phyloP scores from a whole-genome alignment of 2,113 vertebrate genomes.

The Proterorhinus semilunaris region DNA sequence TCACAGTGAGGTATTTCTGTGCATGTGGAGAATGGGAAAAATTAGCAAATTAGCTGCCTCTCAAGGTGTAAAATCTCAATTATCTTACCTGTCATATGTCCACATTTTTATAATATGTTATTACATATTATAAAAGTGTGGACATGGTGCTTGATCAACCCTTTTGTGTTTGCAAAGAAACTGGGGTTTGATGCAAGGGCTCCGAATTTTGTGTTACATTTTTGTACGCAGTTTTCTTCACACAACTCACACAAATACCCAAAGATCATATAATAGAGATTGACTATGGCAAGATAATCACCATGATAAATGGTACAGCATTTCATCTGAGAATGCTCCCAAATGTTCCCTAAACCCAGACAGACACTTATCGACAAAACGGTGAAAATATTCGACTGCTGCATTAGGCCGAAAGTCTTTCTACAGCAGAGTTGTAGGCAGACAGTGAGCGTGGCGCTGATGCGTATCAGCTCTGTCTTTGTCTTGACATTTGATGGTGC shows the following conservation, averaged over 20 bases:
- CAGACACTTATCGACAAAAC: neutral
- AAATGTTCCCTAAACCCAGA: neutral
- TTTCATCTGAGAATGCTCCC: too few relatives aligned
- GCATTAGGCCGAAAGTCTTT: constrained; percentile 8
- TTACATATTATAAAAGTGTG: too few relatives aligned
- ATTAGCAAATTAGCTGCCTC: neutral
- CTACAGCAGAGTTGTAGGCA: constrained; percentile 1
- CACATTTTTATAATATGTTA: too few relatives aligned
- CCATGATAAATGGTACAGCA: too few relatives aligned
- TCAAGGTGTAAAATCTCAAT: neutral
- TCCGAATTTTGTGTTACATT: too few relatives aligned
- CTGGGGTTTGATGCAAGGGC: too few relatives aligned
- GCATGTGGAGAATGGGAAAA: neutral
- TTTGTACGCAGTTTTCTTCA: too few relatives aligned
- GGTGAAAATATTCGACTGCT: neutral
- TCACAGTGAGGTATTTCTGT: neutral
- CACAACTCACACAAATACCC: too few relatives aligned
- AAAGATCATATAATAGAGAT: too few relatives aligned
- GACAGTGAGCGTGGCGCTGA: constrained; percentile 20
- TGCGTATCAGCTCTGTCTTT: constrained; percentile 41
- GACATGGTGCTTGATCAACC: too few relatives aligned
- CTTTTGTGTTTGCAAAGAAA: too few relatives aligned
- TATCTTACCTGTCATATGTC: neutral
- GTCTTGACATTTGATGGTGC: constrained; percentile 54
- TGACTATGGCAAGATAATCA: too few relatives aligned